A percentile compares a stretch with the other conserved stretches of the same genome.
Conservation (phyloP, 2,888 invertebrate genomes). For the Allygus modestus region DNA sequence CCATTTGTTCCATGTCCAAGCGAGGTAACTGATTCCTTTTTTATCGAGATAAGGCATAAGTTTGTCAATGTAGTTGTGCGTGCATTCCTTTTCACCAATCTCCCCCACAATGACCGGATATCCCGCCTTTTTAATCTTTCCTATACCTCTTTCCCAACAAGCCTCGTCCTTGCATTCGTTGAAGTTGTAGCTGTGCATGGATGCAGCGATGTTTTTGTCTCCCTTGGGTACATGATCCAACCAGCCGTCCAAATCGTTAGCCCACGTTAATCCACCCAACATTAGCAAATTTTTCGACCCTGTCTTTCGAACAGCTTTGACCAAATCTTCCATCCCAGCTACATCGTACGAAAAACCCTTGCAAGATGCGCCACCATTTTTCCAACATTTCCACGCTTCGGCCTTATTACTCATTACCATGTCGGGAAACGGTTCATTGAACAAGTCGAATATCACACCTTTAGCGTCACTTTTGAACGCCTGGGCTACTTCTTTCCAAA, state of each 20-base stretch:
- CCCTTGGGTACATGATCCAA: background rate
- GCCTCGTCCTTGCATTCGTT: constrained; percentile 9
- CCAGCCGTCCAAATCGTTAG: constrained; percentile 9
- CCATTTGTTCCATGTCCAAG: constrained; percentile 33
- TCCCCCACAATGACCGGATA: constrained; percentile 37
- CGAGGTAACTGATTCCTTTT: constrained; percentile 5
- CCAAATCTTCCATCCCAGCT: constrained; percentile 20
- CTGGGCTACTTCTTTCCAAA: constrained; percentile 15
- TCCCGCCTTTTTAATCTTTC: background rate
- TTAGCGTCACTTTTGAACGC: constrained; percentile 14
- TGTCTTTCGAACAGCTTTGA: background rate
- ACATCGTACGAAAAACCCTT: constrained; percentile 12
- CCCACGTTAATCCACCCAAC: constrained; percentile 14
- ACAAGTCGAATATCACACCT: constrained; percentile 35
- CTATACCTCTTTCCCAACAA: constrained; percentile 1
- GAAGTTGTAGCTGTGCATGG: constrained; percentile 38
- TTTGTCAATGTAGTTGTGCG: constrained; percentile 10
- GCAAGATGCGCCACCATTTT: background rate
- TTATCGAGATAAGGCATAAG: background rate
- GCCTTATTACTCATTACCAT: constrained; percentile 1
- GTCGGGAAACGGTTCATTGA: constrained; percentile 47
- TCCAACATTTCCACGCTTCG: constrained; percentile 27
- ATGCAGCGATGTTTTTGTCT: constrained; percentile 35
- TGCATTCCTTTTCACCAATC: constrained; percentile 17
- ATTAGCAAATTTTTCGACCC: constrained; percentile 22